phyloP scores from a whole-genome alignment of 2,888 invertebrate genomes.

The Drosophila kuntzei region DNA sequence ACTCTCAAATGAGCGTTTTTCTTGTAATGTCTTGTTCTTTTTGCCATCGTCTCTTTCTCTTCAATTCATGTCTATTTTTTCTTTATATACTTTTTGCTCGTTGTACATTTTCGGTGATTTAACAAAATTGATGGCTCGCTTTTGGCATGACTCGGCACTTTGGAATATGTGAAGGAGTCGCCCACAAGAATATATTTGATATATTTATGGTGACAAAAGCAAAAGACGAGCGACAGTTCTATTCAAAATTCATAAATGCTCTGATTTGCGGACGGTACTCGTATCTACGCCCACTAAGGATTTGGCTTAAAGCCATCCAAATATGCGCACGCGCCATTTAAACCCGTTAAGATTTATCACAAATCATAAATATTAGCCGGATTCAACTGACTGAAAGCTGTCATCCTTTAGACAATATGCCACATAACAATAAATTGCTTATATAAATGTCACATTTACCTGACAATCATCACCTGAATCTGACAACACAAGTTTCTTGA shows the following conservation, averaged over 20 bases:
- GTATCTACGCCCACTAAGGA: slow-evolving; percentile 32
- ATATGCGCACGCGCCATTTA: slow-evolving; percentile 25
- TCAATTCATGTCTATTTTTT: slow-evolving; percentile 28
- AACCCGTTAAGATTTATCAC: slow-evolving; percentile 27
- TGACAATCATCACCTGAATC: slow-evolving; percentile 1
- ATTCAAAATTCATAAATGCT: slow-evolving; percentile 64
- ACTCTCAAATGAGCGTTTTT: slow-evolving; percentile 26
- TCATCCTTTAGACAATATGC: slow-evolving; percentile 23
- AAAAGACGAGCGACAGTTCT: slow-evolving; percentile 17
- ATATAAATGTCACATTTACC: slow-evolving; percentile 23
- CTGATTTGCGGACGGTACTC: slow-evolving; percentile 51
- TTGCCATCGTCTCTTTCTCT: neutral
- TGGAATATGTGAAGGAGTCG: slow-evolving; percentile 31
- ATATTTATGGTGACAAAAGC: slow-evolving; percentile 1
- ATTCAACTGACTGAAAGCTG: slow-evolving; percentile 39
- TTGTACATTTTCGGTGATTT: slow-evolving; percentile 71
- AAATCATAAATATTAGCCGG: slow-evolving; percentile 38
- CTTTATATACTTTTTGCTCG: slow-evolving; percentile 53
- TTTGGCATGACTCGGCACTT: slow-evolving; percentile 55
- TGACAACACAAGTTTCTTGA: neutral
- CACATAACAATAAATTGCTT: slow-evolving; percentile 29
- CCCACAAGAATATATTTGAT: neutral
- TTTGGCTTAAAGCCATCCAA: slow-evolving; percentile 33
- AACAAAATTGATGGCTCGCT: slow-evolving; percentile 74
- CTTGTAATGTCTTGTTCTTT: slow-evolving; percentile 26